These are phyloP conservation scores for Pao palembangensis DNA, from an alignment of 2,113 vertebrate species.

Conservation along the genomic window DNA sequence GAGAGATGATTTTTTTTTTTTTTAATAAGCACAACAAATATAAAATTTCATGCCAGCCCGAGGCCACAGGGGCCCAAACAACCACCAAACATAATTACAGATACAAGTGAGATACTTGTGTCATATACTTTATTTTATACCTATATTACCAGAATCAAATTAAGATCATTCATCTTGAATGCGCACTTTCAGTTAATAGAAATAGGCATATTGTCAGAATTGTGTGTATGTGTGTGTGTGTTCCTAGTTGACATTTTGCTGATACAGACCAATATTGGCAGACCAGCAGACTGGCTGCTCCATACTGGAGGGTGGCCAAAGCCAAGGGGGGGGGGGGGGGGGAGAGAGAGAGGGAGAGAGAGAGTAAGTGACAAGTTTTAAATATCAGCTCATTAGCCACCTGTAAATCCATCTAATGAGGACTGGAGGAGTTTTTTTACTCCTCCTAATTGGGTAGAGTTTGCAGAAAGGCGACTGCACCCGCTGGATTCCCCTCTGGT, in stretches of 20 bases:
- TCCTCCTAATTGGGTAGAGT: conserved; percentile 53
- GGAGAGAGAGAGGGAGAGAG: neutral
- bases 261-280: conserved; percentile 50
- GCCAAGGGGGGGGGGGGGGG: neutral
- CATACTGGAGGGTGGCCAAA: conserved; percentile 52
- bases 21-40: conserved; percentile 53
- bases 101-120: conserved; percentile 19
- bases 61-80: conserved; percentile 16
- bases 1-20: conserved; percentile 24
- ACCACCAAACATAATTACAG: conserved; percentile 25
- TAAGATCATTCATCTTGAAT: conserved; percentile 38
- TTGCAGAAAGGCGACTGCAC: conserved; percentile 35
- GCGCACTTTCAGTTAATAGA: conserved; percentile 24
- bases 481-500: conserved; percentile 50
- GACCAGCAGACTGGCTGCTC: conserved; percentile 25
- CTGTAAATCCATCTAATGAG: conserved; percentile 60
- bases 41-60: conserved; percentile 21
- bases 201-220: conserved; percentile 20
- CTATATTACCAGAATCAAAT: conserved; percentile 31
- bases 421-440: conserved; percentile 60
- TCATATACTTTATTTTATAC: conserved; percentile 24
- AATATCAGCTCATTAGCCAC: conserved; percentile 69
- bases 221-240: conserved; percentile 24
- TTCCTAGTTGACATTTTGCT: conserved; percentile 55
- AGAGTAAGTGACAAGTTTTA: conserved; percentile 50